phyloP scores from a whole-genome alignment of 1,140 invertebrate species.

The Trinorchestia longiramus region DNA sequence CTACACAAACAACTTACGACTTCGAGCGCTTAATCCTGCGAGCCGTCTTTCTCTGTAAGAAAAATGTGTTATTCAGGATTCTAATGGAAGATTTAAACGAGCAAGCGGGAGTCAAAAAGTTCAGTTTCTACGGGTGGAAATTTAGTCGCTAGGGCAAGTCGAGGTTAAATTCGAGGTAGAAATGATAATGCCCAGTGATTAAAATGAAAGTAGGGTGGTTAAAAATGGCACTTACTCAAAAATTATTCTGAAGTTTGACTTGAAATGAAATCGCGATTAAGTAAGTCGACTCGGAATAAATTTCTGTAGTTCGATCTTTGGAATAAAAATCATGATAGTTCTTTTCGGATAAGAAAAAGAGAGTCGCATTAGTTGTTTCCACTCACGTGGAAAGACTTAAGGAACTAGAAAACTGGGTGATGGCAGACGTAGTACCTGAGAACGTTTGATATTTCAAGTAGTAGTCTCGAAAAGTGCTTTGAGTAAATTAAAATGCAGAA shows the following conservation, averaged over 20 bases:
- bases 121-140: background rate
- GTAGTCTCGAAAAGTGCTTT: too few species aligned
- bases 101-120: background rate
- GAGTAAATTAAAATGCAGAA: background rate
- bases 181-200: background rate
- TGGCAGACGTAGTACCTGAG: background rate
- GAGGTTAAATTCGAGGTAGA: background rate
- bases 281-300: background rate
- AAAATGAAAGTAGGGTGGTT: background rate
- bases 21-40: background rate
- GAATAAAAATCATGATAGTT: background rate
- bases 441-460: background rate
- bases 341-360: background rate
- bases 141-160: background rate
- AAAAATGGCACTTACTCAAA: background rate
- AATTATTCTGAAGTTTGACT: background rate
- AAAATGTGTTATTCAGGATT: conserved; percentile 43
- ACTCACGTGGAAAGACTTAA: background rate
- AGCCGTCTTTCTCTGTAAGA: conserved; percentile 18
- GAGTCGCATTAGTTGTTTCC: background rate
- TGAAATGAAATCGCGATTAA: background rate
- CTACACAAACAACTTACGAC: background rate
- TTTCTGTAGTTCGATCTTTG: background rate
- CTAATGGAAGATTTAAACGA: background rate
- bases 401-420: background rate